These are phyloP conservation scores for Huso huso DNA, from an alignment of 2,797 vertebrate genomes.

Conservation along the genomic window DNA sequence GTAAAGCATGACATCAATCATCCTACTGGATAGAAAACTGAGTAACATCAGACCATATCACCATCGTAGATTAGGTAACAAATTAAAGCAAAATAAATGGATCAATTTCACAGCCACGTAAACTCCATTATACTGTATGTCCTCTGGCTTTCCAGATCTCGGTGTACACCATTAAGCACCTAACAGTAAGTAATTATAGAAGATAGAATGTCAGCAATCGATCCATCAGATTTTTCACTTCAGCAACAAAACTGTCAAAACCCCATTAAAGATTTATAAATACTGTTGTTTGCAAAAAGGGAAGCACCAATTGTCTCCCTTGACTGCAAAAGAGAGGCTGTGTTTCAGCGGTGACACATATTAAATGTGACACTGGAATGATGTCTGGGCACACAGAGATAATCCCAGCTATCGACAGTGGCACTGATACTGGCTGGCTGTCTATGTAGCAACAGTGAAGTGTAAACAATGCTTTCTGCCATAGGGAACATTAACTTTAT, in stretches of 20 bases:
- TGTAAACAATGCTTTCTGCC: conserved; percentile 22
- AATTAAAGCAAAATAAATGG: conserved; percentile 1
- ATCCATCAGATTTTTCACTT: conserved; percentile 35
- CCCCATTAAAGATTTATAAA: conserved; percentile 42
- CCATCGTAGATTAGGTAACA: neutral
- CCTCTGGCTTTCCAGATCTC: conserved; percentile 37
- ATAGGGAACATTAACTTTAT: conserved; percentile 25
- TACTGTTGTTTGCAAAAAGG: conserved; percentile 31
- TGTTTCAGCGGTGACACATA: conserved; percentile 33
- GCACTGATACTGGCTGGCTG: conserved; percentile 5
- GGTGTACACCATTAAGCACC: conserved; percentile 11
- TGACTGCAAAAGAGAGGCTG: conserved; percentile 26
- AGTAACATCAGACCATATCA: neutral
- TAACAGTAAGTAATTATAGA: conserved; percentile 53
- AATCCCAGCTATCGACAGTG: conserved; percentile 21
- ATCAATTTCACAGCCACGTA: conserved; percentile 5
- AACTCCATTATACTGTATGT: conserved; percentile 11
- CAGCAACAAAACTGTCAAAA: conserved; percentile 51
- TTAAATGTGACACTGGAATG: conserved; percentile 39
- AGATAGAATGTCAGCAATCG: conserved; percentile 46
- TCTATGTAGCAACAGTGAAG: conserved; percentile 22
- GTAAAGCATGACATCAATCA: too few relatives aligned
- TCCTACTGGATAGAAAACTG: neutral
- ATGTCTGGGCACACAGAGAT: conserved; percentile 34
- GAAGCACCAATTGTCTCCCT: conserved; percentile 31